Evolutionary conservation across 2,113 vertebrate genomes (phyloP).

Genomic region (Sander lucioperca): DNA sequence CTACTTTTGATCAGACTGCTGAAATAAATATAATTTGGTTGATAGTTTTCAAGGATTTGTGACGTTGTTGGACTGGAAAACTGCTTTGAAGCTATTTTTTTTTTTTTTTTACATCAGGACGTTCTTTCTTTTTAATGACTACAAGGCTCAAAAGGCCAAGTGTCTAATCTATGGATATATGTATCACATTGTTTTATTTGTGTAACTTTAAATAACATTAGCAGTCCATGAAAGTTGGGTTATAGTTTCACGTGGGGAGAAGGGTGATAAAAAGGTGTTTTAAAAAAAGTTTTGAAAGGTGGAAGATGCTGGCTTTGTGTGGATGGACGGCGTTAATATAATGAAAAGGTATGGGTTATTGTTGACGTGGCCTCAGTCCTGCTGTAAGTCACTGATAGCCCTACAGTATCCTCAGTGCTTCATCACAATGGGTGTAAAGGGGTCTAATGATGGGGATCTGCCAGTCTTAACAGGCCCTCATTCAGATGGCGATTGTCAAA

Average conservation of each 20-base stretch:
- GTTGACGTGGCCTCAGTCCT: constrained; percentile 6
- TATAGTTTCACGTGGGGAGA: not conserved
- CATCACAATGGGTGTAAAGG: constrained; percentile 74
- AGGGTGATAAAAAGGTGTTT: not conserved
- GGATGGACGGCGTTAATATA: not conserved
- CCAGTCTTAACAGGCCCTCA: constrained; percentile 68
- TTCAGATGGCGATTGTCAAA: constrained; percentile 73
- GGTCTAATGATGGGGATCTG: constrained; percentile 74
- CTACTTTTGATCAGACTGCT: too few species aligned
- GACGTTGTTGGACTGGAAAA: not conserved
- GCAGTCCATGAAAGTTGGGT: not conserved
- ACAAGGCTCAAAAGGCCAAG: not conserved
- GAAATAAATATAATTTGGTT: not conserved
- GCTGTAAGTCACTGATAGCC: constrained; percentile 57
- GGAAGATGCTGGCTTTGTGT: constrained; percentile 15
- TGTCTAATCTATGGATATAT: not conserved
- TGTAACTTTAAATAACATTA: not conserved
- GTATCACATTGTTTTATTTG: too few species aligned
- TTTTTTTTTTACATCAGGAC: not conserved
- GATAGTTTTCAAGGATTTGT: not conserved
- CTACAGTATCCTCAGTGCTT: constrained; percentile 65
- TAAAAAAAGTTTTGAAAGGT: not conserved
- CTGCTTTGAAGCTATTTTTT: not conserved
- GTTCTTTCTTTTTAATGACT: not conserved
- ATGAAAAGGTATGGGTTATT: constrained; percentile 20